Conservation (phyloP, 1,140 invertebrate genomes). For the Drosophila prosaltans region DNA sequence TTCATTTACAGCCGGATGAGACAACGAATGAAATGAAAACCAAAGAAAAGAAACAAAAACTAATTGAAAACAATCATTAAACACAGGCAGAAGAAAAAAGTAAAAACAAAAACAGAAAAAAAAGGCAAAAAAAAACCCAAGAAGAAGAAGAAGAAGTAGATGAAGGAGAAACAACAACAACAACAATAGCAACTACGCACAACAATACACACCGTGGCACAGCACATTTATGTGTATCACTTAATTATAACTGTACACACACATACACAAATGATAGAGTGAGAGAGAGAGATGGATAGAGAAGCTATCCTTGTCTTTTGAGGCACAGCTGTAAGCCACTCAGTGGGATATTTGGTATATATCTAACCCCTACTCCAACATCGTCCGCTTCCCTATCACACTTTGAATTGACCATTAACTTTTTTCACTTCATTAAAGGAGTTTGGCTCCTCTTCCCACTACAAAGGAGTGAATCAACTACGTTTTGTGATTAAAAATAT, state of each 20-base stretch:
- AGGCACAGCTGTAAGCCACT: constrained; percentile 20
- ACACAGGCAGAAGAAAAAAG: constrained; percentile 34
- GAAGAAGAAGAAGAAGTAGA: constrained; percentile 21
- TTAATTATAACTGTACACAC: constrained; percentile 77
- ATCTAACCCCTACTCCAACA: not conserved
- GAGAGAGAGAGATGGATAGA: not conserved
- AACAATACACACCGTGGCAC: constrained; percentile 21
- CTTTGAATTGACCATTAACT: constrained; percentile 36
- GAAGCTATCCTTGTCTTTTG: not conserved
- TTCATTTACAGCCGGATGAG: constrained; percentile 27
- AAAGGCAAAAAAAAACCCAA: constrained; percentile 34
- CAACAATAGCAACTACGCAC: constrained; percentile 13
- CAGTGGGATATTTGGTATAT: constrained; percentile 47
- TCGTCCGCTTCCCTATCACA: not conserved
- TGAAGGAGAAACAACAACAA: constrained; percentile 8
- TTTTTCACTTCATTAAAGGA: constrained; percentile 78
- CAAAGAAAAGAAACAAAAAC: constrained; percentile 22
- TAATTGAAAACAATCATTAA: constrained; percentile 80
- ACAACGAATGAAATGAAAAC: constrained; percentile 7
- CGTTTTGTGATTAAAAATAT: too few species aligned
- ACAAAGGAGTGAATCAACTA: too few species aligned
- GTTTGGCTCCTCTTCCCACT: constrained; percentile 10
- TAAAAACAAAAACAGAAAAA: not conserved
- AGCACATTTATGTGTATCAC: constrained; percentile 68
- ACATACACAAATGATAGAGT: constrained; percentile 21